A percentile compares a stretch with the other conserved stretches of the same genome.
These are phyloP conservation scores for Plebejus melissa DNA, from an alignment of 2,888 invertebrate genomes.

Conservation along the genomic window DNA sequence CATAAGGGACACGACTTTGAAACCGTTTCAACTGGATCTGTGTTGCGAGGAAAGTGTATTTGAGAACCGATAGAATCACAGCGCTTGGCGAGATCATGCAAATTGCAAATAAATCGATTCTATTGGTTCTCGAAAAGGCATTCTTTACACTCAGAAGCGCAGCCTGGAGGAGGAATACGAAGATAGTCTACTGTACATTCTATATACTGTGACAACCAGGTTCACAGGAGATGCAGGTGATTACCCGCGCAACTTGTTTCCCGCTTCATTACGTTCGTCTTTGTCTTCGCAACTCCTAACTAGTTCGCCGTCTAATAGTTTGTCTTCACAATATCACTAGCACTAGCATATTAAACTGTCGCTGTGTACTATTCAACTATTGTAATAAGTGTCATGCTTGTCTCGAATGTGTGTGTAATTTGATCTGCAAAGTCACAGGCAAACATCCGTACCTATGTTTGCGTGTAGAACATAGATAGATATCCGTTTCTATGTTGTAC, in stretches of 20 bases:
- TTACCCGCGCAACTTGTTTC: conserved; percentile 9
- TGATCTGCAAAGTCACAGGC: not conserved
- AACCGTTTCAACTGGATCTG: no score
- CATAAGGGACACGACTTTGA: no score
- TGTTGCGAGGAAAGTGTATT: no score
- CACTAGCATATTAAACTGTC: not conserved
- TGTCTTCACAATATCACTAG: conserved; percentile 1
- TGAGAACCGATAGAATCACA: no score
- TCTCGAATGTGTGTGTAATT: not conserved
- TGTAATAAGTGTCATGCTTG: conserved; percentile 1
- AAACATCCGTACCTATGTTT: no score
- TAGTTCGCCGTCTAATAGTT: not conserved
- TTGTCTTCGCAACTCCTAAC: conserved; percentile 2
- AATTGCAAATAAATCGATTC: no score
- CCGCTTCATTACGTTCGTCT: conserved; percentile 7
- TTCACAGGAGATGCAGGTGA: not conserved
- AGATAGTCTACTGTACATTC: not conserved
- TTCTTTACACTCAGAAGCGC: no score
- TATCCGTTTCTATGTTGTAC: no score
- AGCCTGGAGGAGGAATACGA: not conserved
- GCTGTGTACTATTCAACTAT: not conserved
- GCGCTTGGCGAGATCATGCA: no score
- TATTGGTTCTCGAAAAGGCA: no score
- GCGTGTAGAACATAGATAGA: no score
- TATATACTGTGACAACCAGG: not conserved